Evolutionary conservation across 1,140 invertebrate genomes (phyloP).

Genomic region (Mylabris phalerata): DNA sequence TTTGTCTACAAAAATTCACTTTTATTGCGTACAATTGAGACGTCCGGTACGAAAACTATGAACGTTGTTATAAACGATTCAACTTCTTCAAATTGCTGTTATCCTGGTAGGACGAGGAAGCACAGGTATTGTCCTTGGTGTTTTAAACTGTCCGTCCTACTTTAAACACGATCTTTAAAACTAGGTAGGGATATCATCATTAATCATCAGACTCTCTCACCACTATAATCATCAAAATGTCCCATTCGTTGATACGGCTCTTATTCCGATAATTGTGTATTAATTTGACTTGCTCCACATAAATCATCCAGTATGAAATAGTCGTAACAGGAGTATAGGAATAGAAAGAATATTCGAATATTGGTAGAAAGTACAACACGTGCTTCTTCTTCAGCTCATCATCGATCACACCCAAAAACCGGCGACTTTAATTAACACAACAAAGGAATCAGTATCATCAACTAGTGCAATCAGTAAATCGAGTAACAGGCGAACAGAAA

Average conservation of each 20-base stretch:
- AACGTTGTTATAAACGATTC: too few species aligned
- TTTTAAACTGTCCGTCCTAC: conserved; percentile 14
- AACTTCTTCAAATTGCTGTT: background rate
- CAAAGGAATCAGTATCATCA: conserved; percentile 33
- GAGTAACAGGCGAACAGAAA: conserved; percentile 20
- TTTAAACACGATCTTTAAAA: background rate
- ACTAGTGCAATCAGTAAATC: conserved; percentile 35
- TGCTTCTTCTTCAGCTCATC: too few species aligned
- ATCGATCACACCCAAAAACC: too few species aligned
- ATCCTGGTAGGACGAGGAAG: conserved; percentile 22
- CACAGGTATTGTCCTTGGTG: conserved; percentile 26
- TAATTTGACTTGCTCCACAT: conserved; percentile 31
- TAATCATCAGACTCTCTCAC: too few species aligned
- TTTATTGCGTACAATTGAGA: too few species aligned
- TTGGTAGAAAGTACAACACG: too few species aligned
- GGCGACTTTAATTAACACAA: conserved; percentile 16
- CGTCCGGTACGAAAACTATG: too few species aligned
- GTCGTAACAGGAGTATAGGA: conserved; percentile 25
- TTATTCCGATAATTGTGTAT: background rate
- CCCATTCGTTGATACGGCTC: conserved; percentile 8
- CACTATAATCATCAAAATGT: background rate
- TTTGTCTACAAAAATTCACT: too few species aligned
- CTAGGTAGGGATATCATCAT: too few species aligned
- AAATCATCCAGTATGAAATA: conserved; percentile 33
- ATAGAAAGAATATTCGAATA: background rate